phyloP scores from a whole-genome alignment of 2,888 invertebrate genomes.

The Dione vanillae region DNA sequence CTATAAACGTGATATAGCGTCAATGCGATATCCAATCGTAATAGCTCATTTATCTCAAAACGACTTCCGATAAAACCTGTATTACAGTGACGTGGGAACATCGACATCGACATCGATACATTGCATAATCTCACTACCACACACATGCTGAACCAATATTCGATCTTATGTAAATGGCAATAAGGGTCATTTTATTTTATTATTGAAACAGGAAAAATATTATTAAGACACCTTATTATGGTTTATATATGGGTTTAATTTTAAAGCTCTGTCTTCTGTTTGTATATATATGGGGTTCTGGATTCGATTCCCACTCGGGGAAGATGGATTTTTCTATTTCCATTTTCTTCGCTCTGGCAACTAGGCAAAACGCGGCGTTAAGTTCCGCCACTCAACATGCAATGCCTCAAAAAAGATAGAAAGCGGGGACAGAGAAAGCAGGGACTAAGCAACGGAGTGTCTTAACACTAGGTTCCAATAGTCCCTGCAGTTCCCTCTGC shows the following conservation, averaged over 20 bases:
- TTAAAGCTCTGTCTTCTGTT: slow-evolving; percentile 7
- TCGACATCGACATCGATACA: slow-evolving; percentile 50
- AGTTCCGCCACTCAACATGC: too few species aligned
- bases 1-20: too few species aligned
- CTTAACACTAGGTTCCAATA: too few species aligned
- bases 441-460: too few species aligned
- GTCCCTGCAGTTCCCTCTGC: too few species aligned
- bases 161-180: not conserved
- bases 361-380: too few species aligned
- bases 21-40: not conserved
- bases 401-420: too few species aligned
- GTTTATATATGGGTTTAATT: slow-evolving; percentile 7
- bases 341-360: too few species aligned
- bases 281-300: not conserved
- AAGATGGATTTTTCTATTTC: too few species aligned
- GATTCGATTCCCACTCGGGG: too few species aligned
- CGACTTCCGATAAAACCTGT: slow-evolving; percentile 28
- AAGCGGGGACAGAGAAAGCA: too few species aligned
- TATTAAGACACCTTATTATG: slow-evolving; percentile 17
- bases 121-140: slow-evolving; percentile 25
- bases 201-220: slow-evolving; percentile 23
- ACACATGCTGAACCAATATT: slow-evolving; percentile 39
- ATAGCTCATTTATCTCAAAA: slow-evolving; percentile 12
- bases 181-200: slow-evolving; percentile 5
- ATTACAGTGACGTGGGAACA: slow-evolving; percentile 39